Conservation (phyloP, 2,113 vertebrate genomes). For the Elephantulus edwardii region DNA sequence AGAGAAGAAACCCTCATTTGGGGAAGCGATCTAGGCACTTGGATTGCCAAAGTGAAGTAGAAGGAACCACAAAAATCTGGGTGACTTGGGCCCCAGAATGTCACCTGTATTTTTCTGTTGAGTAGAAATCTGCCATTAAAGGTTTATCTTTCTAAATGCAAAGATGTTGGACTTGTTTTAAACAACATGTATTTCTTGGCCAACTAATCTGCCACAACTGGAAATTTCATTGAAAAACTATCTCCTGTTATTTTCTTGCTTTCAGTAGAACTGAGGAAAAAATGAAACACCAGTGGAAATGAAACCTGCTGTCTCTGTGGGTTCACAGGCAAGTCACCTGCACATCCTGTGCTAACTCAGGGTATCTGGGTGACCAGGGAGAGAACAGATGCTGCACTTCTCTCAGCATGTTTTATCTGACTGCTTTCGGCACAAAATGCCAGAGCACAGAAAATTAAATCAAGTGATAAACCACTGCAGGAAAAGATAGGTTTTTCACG, state of each 20-base stretch:
- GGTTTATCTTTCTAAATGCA: not conserved
- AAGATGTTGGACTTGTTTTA: not conserved
- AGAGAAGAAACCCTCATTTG: not conserved
- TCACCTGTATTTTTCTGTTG: not conserved
- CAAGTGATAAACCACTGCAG: not conserved
- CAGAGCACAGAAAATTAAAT: not conserved
- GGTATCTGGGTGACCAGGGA: conserved; percentile 1
- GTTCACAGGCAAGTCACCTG: not conserved
- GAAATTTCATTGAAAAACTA: not conserved
- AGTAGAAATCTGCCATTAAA: not conserved
- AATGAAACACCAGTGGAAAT: not conserved
- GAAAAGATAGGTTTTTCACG: not conserved
- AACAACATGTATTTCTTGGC: not conserved
- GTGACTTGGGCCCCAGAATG: not conserved
- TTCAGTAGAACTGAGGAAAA: conserved; percentile 30
- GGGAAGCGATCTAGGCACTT: not conserved
- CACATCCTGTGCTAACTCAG: not conserved
- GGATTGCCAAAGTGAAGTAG: not conserved
- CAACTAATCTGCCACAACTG: not conserved
- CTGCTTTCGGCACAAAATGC: not conserved
- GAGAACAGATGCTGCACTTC: accelerated
- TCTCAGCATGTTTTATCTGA: not conserved
- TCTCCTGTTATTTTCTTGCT: conserved; percentile 8
- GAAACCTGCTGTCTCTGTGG: not conserved
- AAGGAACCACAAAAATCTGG: not conserved